These are phyloP conservation scores for Aphidius colemani DNA, from an alignment of 2,888 invertebrate species.

Conservation along the genomic window DNA sequence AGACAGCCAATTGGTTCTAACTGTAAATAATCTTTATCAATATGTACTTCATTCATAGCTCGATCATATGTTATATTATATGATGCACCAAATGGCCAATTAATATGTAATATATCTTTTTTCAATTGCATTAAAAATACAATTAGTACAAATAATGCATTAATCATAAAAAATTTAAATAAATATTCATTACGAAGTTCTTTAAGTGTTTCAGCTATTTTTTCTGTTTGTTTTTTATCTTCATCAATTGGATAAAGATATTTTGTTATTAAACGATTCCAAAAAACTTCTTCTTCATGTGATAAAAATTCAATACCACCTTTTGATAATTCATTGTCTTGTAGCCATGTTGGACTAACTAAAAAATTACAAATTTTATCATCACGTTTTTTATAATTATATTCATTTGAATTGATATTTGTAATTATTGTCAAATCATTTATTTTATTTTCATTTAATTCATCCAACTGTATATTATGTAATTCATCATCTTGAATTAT, in stretches of 20 bases:
- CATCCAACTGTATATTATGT: neutral
- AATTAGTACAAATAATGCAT: conserved; percentile 69
- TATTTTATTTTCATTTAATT: conserved; percentile 3
- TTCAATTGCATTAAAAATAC: conserved; percentile 70
- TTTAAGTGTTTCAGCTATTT: conserved; percentile 60
- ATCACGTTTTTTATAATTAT: conserved; percentile 31
- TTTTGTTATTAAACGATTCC: conserved; percentile 75
- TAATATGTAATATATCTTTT: conserved; percentile 64
- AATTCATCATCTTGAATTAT: conserved; percentile 12
- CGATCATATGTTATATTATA: conserved; percentile 60
- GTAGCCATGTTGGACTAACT: conserved; percentile 71
- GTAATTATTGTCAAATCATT: conserved; percentile 21
- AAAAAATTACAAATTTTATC: conserved; percentile 52
- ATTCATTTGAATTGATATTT: conserved; percentile 11
- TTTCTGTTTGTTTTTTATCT: conserved; percentile 67
- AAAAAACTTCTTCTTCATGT: conserved; percentile 74
- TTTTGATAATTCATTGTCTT: conserved; percentile 69
- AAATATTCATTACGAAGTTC: conserved; percentile 65
- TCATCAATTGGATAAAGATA: conserved; percentile 77
- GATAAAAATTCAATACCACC: conserved; percentile 71
- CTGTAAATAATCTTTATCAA: conserved; percentile 61
- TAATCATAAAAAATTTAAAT: conserved; percentile 70
- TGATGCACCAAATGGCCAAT: conserved; percentile 65
- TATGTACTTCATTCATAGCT: conserved; percentile 55
- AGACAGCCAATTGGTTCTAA: conserved; percentile 68